phyloP scores from a whole-genome alignment of 2,888 invertebrate genomes.

The Chaetogeoica ovagalla region DNA sequence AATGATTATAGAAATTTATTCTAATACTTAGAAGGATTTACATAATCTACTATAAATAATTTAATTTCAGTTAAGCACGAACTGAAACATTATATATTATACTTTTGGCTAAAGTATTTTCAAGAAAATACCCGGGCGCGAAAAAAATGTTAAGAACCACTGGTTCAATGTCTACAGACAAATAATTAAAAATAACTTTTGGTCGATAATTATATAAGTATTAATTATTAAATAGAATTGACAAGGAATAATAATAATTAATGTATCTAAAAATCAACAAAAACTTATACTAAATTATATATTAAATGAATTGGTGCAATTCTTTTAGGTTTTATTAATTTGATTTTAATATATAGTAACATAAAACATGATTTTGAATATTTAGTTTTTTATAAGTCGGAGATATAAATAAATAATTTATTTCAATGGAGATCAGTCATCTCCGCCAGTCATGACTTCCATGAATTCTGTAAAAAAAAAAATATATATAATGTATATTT shows the following conservation, averaged over 20 bases:
- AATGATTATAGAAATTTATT: too few relatives aligned
- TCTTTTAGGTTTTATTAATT: background rate
- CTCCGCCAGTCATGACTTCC: conserved; percentile 58
- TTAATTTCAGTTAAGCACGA: too few relatives aligned
- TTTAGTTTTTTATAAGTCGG: conserved; percentile 9
- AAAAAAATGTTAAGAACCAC: too few relatives aligned
- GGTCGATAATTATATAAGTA: background rate
- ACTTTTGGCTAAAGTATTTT: too few relatives aligned
- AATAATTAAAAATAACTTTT: too few relatives aligned
- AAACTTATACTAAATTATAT: background rate
- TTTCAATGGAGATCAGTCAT: conserved; percentile 55
- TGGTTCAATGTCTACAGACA: too few relatives aligned
- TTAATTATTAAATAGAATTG: background rate
- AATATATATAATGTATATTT: background rate
- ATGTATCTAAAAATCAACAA: conserved; percentile 18
- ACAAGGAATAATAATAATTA: background rate
- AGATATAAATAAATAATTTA: conserved; percentile 7
- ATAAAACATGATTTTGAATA: conserved; percentile 16
- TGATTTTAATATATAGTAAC: conserved; percentile 6
- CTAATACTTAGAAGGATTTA: too few relatives aligned
- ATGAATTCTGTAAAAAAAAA: conserved; percentile 57
- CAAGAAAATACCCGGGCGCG: too few relatives aligned
- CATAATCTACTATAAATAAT: too few relatives aligned
- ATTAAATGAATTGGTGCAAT: background rate
- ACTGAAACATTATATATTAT: too few relatives aligned